Conservation (phyloP, 2,797 vertebrate genomes). For the Aselliscus stoliczkanus region DNA sequence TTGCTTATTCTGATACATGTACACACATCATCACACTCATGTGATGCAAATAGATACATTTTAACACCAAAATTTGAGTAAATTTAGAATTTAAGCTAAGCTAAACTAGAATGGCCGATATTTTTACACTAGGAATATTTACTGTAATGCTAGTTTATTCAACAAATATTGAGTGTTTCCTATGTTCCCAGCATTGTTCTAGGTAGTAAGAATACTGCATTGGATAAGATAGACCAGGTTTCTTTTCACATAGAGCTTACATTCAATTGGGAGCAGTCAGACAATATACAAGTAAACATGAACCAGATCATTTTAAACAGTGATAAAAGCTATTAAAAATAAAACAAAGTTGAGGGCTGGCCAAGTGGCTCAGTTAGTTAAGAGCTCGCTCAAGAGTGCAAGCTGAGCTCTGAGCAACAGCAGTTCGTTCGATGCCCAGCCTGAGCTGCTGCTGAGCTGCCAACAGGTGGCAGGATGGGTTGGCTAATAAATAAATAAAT, state of each 20-base stretch:
- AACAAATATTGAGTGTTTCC: background rate
- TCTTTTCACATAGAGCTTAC: background rate
- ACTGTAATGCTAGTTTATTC: background rate
- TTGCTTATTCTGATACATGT: conserved; percentile 32
- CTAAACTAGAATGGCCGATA: background rate
- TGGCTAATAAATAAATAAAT: too few species aligned
- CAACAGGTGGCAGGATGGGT: too few species aligned
- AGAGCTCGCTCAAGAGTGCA: too few species aligned
- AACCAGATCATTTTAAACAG: conserved; percentile 21
- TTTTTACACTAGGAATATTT: conserved; percentile 15
- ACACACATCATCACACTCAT: background rate
- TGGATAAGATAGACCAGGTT: background rate
- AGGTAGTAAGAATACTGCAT: background rate
- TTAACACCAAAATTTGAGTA: conserved; percentile 42
- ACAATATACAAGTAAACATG: background rate
- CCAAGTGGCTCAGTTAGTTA: too few species aligned
- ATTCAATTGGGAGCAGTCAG: background rate
- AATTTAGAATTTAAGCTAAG: conserved; percentile 29
- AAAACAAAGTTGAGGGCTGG: too few species aligned
- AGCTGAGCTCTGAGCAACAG: too few species aligned
- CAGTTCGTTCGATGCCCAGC: too few species aligned
- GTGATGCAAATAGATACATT: conserved; percentile 31
- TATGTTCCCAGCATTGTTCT: background rate
- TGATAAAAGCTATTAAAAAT: conserved; percentile 26
- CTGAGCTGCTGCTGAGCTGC: too few species aligned